A percentile compares a stretch with the other conserved stretches of the same genome.
Conservation (phyloP, 2,797 vertebrate species). For the Syncerus caffer region DNA sequence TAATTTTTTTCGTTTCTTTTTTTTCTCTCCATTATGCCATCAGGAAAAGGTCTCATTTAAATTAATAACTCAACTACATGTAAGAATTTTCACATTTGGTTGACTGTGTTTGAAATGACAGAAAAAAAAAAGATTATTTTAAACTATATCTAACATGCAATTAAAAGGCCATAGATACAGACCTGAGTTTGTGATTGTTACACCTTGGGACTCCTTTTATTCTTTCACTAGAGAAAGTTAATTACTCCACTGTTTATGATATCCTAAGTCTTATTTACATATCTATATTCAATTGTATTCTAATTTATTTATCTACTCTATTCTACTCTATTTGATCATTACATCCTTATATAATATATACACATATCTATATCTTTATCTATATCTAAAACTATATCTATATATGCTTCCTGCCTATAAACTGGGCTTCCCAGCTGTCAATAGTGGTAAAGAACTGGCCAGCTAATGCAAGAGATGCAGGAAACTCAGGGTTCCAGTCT, state of each 20-base stretch:
- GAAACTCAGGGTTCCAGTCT: neutral
- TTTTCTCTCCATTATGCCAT: neutral
- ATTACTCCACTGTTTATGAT: neutral
- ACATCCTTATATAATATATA: neutral
- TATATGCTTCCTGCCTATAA: neutral
- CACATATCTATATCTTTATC: neutral
- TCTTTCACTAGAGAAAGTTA: neutral
- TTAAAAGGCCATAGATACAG: neutral
- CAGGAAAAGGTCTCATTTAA: neutral
- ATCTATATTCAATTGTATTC: neutral
- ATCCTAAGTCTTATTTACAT: neutral
- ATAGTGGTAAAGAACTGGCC: neutral
- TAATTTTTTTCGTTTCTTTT: neutral
- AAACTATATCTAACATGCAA: neutral
- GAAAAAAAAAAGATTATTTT: neutral
- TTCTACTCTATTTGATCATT: neutral
- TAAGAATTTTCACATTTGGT: neutral
- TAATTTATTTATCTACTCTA: neutral
- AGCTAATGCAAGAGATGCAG: neutral
- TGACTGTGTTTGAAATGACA: neutral
- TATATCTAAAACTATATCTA: neutral
- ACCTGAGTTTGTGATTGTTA: neutral
- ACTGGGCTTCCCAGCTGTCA: neutral
- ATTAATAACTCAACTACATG: neutral
- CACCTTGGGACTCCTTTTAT: neutral